Conservation (phyloP, 2,797 vertebrate genomes). For the Platalea minor region DNA sequence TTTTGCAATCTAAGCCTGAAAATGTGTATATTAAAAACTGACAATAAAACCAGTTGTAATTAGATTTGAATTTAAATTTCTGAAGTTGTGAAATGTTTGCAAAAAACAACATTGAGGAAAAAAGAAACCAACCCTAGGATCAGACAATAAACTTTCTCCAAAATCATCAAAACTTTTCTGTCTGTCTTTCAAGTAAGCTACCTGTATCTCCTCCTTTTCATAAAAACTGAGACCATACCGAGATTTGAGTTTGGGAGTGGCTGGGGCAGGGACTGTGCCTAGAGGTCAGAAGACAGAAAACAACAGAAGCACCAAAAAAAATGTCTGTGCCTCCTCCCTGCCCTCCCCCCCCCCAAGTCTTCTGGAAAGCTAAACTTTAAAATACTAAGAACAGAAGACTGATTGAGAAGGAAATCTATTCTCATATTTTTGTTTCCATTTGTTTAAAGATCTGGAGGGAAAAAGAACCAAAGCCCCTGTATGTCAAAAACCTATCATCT, state of each 20-base stretch:
- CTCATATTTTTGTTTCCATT: neutral
- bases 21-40: neutral
- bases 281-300: neutral
- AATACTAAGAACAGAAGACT: neutral
- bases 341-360: neutral
- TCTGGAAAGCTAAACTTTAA: neutral
- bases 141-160: neutral
- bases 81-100: neutral
- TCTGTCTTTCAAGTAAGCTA: neutral
- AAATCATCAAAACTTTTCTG: neutral
- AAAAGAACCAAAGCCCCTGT: accelerated
- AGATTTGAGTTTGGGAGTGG: neutral
- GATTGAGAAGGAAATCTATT: neutral
- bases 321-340: neutral
- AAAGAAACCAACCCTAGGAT: neutral
- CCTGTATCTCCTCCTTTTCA: neutral
- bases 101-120: neutral
- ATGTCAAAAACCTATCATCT: neutral
- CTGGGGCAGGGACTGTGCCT: neutral
- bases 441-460: neutral
- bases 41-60: neutral
- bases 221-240: neutral
- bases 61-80: neutral
- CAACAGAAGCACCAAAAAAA: neutral
- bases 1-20: neutral